Percentiles rank a stretch among this genome's conserved stretches.
Evolutionary conservation across 1,140 invertebrate genomes (phyloP).

Genomic region (Streblospio benedicti): DNA sequence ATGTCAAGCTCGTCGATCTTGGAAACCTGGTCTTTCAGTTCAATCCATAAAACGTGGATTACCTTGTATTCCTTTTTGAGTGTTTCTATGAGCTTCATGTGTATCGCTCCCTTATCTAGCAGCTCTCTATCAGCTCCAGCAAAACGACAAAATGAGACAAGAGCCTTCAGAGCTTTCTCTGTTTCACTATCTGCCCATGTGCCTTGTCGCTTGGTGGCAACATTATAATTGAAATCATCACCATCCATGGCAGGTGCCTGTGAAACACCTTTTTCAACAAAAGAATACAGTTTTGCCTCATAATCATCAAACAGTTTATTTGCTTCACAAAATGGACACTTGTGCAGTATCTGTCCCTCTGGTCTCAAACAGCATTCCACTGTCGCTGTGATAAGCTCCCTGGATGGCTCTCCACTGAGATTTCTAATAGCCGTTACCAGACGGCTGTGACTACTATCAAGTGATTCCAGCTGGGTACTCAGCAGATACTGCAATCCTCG

Average conservation of each 20-base stretch:
- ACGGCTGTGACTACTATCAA: constrained; percentile 41
- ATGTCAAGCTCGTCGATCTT: constrained; percentile 66
- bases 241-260: background rate
- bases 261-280: constrained; percentile 26
- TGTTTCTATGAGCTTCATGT: constrained; percentile 54
- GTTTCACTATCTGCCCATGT: constrained; percentile 53
- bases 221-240: constrained; percentile 18
- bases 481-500: constrained; percentile 47
- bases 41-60: constrained; percentile 55
- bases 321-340: constrained; percentile 43
- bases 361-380: constrained; percentile 61
- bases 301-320: constrained; percentile 41
- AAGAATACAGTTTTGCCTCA: constrained; percentile 42
- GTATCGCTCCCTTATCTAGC: constrained; percentile 50
- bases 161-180: constrained; percentile 53
- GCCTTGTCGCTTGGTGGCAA: constrained; percentile 40
- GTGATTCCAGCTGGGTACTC: constrained; percentile 42
- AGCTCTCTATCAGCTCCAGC: constrained; percentile 30
- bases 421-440: constrained; percentile 27
- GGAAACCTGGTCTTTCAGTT: constrained; percentile 53
- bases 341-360: constrained; percentile 35
- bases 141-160: constrained; percentile 28
- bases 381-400: constrained; percentile 51
- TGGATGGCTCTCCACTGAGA: constrained; percentile 24
- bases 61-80: constrained; percentile 64